Evolutionary conservation across 2,888 invertebrate genomes (phyloP), one percentile per base, ranked within the genome.

Genomic region (Nematopogon swammerdamellus): DNA sequence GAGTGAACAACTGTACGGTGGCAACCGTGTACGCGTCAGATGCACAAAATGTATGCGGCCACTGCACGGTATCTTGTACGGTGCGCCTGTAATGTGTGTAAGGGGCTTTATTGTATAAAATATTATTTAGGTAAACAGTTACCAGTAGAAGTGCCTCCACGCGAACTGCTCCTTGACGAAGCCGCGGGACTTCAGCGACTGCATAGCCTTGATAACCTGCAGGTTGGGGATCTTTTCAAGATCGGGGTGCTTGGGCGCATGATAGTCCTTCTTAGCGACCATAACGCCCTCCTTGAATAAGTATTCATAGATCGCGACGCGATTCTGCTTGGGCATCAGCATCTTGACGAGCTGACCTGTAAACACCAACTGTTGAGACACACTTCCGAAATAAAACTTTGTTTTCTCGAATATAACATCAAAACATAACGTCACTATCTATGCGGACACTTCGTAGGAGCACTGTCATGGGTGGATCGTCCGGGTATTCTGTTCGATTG

Each of bases 291-390:
- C 98, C 72, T 96, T 96, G 76, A 98, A 97, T 62, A 98, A 88
- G 82, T 94, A 93, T 73, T 99, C 98, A 79, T 95, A 99, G 72
- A 99, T 98, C 61, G 92, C 84, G 60, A 94, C 91, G 68, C 97
- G 89, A 75, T 97, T 95, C 83, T 94, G 92, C 85, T 97, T 98
- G 65, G 98, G 97, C 96, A 99, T 99, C 95, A 99, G 96, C 99
- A 99, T 99, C 77, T 92, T 95, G 76, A 68, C 59, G 62, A 63
- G 62, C 64, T 69, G 60, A 67, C 68, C 76, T 73, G 65, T 69
- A 76, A 67, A 70, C 63, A 65, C 63, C 57, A 49, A 18, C 14
- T n/a, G 29, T 36, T 45, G 3, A 46, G 5, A 6, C 10, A 18
- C 44, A 44, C 18, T 6, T 18, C 44, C 10, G 5, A 17, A 43